These are phyloP conservation scores for Bombus balteatus DNA, from an alignment of 1,140 invertebrate species.

Conservation along the genomic window DNA sequence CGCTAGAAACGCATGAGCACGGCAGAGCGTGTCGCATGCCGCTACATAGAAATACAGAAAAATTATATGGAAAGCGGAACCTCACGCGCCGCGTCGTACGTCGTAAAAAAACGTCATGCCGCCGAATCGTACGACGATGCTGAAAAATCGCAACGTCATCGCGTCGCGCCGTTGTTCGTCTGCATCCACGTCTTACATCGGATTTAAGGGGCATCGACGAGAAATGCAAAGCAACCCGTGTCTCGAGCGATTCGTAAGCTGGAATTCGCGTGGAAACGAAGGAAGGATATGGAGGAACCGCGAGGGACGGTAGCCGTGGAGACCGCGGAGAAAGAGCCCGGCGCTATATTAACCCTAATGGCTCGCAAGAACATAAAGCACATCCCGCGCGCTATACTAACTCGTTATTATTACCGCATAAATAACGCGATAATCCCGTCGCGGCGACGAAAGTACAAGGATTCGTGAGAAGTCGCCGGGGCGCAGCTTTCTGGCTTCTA, in stretches of 20 bases:
- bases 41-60: too few relatives aligned
- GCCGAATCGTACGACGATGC: too few relatives aligned
- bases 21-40: too few relatives aligned
- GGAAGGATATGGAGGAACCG: neutral
- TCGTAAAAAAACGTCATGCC: too few relatives aligned
- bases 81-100: too few relatives aligned
- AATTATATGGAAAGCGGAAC: fast-evolving
- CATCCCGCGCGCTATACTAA: slow-evolving; percentile 81
- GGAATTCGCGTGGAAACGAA: neutral
- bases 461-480: slow-evolving; percentile 44
- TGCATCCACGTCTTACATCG: fast-evolving
- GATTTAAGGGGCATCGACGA: too few relatives aligned
- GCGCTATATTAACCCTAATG: slow-evolving; percentile 82
- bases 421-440: slow-evolving; percentile 82
- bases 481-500: too few relatives aligned
- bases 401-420: slow-evolving; percentile 83
- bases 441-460: slow-evolving; percentile 75
- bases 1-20: too few relatives aligned
- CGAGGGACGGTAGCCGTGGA: slow-evolving; percentile 6
- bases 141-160: too few relatives aligned
- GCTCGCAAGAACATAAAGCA: slow-evolving; percentile 81
- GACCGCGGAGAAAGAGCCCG: slow-evolving; percentile 53
- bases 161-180: too few relatives aligned
- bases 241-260: neutral
- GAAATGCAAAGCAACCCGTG: too few relatives aligned